These are phyloP conservation scores for Conomelus anceps DNA, from an alignment of 2,888 invertebrate species.

Conservation along the genomic window DNA sequence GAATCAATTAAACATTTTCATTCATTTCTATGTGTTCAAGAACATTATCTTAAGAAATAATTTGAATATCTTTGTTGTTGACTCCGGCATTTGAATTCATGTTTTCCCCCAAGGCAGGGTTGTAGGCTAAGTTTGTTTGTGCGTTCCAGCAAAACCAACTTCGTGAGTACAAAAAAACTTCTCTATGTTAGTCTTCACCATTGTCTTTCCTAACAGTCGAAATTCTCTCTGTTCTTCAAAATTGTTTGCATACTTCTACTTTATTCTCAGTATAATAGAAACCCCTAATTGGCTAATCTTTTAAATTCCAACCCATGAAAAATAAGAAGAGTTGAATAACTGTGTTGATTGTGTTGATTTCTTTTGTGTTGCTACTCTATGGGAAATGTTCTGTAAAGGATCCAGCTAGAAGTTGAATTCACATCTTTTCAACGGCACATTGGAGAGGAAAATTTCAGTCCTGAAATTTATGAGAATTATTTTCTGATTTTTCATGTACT, in stretches of 20 bases:
- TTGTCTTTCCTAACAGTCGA: background rate
- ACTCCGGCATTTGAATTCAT: background rate
- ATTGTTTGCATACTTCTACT: background rate
- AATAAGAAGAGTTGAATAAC: no score
- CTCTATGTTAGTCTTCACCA: background rate
- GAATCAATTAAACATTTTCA: background rate
- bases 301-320: background rate
- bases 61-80: background rate
- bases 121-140: background rate
- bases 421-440: no score
- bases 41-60: background rate
- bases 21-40: background rate
- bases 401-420: no score
- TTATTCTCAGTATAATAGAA: background rate
- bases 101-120: background rate
- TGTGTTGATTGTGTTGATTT: no score
- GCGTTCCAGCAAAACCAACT: background rate
- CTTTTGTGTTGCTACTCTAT: no score
- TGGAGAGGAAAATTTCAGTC: no score
- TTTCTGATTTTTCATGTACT: no score
- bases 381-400: no score
- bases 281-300: background rate
- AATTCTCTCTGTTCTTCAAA: background rate
- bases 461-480: no score
- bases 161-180: background rate